Evolutionary conservation across 2,113 vertebrate genomes (phyloP).

Genomic region (Anolis sagrei): DNA sequence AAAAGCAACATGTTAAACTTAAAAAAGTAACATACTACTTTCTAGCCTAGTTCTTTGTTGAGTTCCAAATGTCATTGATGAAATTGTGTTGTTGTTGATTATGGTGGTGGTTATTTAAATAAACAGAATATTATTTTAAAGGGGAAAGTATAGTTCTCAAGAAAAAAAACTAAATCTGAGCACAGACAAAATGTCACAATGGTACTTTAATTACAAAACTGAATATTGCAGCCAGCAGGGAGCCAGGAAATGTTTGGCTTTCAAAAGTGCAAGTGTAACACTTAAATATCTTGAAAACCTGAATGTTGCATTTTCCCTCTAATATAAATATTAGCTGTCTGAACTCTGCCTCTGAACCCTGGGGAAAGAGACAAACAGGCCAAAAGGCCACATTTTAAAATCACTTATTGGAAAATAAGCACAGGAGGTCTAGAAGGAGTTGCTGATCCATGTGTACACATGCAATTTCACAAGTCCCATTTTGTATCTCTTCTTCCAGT

Average conservation of each 20-base stretch:
- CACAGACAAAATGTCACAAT: conserved; percentile 28
- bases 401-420: background rate
- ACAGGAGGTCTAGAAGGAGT: background rate
- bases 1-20: no score
- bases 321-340: background rate
- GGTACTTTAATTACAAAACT: conserved; percentile 28
- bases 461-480: background rate
- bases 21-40: no score
- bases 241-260: conserved; percentile 37
- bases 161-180: background rate
- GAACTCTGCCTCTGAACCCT: background rate
- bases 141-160: no score
- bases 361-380: background rate
- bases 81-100: no score
- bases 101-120: background rate
- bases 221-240: background rate
- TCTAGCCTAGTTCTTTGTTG: no score
- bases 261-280: background rate
- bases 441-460: background rate
- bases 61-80: no score
- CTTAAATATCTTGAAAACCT: conserved; percentile 22
- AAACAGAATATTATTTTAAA: background rate
- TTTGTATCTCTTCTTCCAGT: background rate
- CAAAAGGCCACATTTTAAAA: background rate
- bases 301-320: background rate